Base-by-base conservation (phyloP, 2,888 invertebrate genomes). In the Hylaea fasciaria region DNA sequence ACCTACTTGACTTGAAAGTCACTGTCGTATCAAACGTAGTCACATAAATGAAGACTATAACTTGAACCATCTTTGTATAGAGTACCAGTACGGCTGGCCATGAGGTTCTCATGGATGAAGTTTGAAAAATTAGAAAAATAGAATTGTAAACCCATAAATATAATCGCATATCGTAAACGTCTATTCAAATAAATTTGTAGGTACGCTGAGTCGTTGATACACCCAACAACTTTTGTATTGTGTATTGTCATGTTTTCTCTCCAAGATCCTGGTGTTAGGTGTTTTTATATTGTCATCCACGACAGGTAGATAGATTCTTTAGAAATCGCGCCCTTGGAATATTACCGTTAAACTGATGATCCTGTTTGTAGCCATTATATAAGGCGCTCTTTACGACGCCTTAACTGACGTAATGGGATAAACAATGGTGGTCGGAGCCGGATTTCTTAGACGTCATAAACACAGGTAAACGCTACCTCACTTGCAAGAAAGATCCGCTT, bases 381-480 rank as follows among this genome's bases (percentile, higher is more conserved):
- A 59, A 54, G 55, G 41, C 41, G 68, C 78, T 77, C 80, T 81
- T 78, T 77, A 75, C 60, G 57, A 49, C 74, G 77, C 73, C 83
- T 81, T 82, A 83, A 41, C 76, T 89, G 86, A 91, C 88, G 90
- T 90, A 91, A 91, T 84, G 74, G 78, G 80, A 86, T 88, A 86
- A 87, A 90, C 87, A 91, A 91, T 82, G 64, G 72, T 39, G 55
- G 60, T 48, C 57, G 66, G 57, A 69, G 65, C 61, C 69, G 75
- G 78, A 82, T 80, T 76, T 80, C 76, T 74, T 74, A 71, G 69
- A 71, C 55, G 80, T 80, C 83, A 81, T 90, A 89, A 91, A 77
- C 71, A 72, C 90, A 91, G 91, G 91, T 91, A 91, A 78, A 73
- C 60, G 86, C 89, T 89, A 87, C 89, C 87, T 86, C 86, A 85